These are phyloP conservation scores for Anisognathus igniventris DNA, from an alignment of 2,797 vertebrate species.

Conservation along the genomic window DNA sequence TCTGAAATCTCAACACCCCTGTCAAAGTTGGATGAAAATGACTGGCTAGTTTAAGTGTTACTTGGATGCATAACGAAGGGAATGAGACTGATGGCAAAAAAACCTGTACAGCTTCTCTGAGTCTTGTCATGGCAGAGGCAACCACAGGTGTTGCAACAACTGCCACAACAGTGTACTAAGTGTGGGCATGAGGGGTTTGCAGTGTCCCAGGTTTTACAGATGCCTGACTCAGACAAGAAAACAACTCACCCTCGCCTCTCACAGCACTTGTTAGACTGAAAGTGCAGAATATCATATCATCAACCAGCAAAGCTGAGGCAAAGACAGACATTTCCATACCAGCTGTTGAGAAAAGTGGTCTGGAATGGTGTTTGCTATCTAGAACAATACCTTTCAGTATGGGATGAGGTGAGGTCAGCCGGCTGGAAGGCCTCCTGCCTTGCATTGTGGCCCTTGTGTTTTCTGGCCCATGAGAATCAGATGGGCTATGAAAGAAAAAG, in stretches of 20 bases:
- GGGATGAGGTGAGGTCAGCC: constrained; percentile 69
- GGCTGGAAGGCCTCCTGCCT: constrained; percentile 53
- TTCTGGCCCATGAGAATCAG: constrained; percentile 12
- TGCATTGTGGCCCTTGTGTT: not conserved
- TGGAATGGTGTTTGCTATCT: not conserved
- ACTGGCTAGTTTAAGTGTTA: not conserved
- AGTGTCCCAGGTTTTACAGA: not conserved
- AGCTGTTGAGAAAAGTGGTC: not conserved
- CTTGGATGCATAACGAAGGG: not conserved
- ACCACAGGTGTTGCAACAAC: not conserved
- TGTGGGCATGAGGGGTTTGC: not conserved
- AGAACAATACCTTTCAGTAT: constrained; percentile 79
- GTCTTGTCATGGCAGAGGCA: not conserved
- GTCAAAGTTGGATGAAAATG: not conserved
- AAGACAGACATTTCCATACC: not conserved
- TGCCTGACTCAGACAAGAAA: not conserved
- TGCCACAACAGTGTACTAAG: not conserved
- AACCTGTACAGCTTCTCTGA: not conserved
- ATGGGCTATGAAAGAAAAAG: constrained; percentile 6
- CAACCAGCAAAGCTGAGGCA: not conserved
- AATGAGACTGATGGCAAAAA: not conserved
- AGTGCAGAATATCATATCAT: not conserved
- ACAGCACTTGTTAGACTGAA: not conserved
- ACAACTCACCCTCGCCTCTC: not conserved
- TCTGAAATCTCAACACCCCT: not conserved